These are phyloP conservation scores for Gobionotothen gibberifrons DNA, from an alignment of 2,797 vertebrate genomes.

Conservation along the genomic window DNA sequence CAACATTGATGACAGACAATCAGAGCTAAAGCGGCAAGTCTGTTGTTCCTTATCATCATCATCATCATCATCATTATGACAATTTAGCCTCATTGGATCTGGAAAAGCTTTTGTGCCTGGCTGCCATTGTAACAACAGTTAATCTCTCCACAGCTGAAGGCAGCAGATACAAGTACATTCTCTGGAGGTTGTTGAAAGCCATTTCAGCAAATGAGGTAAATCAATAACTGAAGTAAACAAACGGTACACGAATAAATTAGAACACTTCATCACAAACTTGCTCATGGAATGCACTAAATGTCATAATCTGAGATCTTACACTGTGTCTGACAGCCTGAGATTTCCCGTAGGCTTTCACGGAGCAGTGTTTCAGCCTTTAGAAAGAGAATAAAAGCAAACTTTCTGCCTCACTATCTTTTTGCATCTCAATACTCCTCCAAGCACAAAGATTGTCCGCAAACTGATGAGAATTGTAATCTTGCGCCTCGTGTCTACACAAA, in stretches of 20 bases:
- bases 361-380: constrained; percentile 8
- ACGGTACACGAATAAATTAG: constrained; percentile 7
- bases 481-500: constrained; percentile 13
- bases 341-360: constrained; percentile 8
- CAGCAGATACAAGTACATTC: constrained; percentile 11
- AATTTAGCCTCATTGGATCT: constrained; percentile 2
- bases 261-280: constrained; percentile 19
- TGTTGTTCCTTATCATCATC: constrained; percentile 9
- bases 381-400: constrained; percentile 29
- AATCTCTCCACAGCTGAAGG: constrained; percentile 24
- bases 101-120: constrained; percentile 7
- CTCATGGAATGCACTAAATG: constrained; percentile 6
- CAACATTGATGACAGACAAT: constrained; percentile 16
- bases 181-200: constrained; percentile 21
- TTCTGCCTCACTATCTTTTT: constrained; percentile 21
- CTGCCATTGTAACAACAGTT: constrained; percentile 1
- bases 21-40: constrained; percentile 7
- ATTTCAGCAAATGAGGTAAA: constrained; percentile 27
- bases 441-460: constrained; percentile 31
- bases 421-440: constrained; percentile 20
- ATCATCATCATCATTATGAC: constrained; percentile 1
- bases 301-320: background rate
- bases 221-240: constrained; percentile 31
- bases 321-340: background rate
- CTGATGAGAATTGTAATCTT: constrained; percentile 27